phyloP scores from a whole-genome alignment of 2,888 invertebrate genomes.

The Sicus ferrugineus region DNA sequence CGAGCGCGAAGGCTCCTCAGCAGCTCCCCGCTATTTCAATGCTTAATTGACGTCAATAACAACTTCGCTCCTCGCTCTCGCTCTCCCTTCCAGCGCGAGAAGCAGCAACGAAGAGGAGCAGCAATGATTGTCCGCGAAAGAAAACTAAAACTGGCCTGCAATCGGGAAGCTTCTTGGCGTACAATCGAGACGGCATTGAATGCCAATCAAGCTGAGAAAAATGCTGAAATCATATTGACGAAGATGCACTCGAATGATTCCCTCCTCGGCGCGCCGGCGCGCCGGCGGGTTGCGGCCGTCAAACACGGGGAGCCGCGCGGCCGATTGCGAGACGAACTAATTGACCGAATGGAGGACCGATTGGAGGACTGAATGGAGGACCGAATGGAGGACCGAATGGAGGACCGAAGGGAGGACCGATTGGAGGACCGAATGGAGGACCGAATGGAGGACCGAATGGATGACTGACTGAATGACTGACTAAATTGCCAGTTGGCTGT shows the following conservation, averaged over 20 bases:
- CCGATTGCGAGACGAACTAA: slow-evolving; percentile 9
- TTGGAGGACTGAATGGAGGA: no score
- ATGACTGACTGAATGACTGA: background rate
- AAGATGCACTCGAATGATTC: slow-evolving; percentile 24
- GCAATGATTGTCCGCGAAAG: background rate
- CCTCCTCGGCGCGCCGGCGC: background rate
- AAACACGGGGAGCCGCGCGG: background rate
- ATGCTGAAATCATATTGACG: slow-evolving; percentile 24
- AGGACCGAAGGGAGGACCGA: no score
- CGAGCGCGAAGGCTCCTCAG: background rate
- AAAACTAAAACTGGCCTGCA: slow-evolving; percentile 8
- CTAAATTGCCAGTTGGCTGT: background rate
- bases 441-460: no score
- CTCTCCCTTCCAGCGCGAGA: no score
- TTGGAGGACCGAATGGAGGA: no score
- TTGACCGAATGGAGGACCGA: no score
- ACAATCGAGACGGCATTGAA: slow-evolving; percentile 7
- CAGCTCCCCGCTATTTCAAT: background rate
- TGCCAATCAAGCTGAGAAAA: slow-evolving; percentile 25
- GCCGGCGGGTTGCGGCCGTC: no score
- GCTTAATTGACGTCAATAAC: slow-evolving; percentile 2
- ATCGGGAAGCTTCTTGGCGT: slow-evolving; percentile 12
- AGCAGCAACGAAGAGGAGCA: background rate
- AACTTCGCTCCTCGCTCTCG: background rate
- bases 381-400: no score